Conservation (phyloP, 2,113 vertebrate species). For the Dicrurus megarhynchus region DNA sequence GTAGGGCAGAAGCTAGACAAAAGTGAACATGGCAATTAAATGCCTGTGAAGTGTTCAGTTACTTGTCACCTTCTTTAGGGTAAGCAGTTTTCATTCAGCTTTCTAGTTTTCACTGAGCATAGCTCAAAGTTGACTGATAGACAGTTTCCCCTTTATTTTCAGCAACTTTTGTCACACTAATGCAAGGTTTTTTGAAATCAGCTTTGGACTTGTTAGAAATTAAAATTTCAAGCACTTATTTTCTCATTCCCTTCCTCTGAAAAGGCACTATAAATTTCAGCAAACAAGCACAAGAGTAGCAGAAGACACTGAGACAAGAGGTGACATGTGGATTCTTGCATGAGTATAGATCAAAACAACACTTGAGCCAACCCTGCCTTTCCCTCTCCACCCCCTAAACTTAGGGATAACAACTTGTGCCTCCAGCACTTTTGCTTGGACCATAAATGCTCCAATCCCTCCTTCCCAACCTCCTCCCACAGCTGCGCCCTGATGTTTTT, state of each 20-base stretch:
- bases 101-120: neutral
- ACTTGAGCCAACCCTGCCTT: neutral
- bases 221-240: neutral
- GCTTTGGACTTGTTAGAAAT: neutral
- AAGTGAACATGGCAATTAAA: neutral
- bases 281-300: neutral
- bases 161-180: neutral
- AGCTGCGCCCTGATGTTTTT: neutral
- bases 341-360: neutral
- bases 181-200: neutral
- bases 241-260: neutral
- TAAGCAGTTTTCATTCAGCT: neutral
- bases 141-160: neutral
- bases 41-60: neutral
- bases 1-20: neutral
- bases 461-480: neutral
- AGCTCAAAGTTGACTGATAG: neutral
- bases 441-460: neutral
- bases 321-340: neutral
- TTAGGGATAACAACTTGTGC: neutral
- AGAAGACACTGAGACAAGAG: neutral
- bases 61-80: neutral
- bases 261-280: neutral
- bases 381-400: neutral
- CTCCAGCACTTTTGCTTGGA: neutral